Evolutionary conservation across 2,113 vertebrate genomes (phyloP).

Genomic region (Gavialis gangeticus): DNA sequence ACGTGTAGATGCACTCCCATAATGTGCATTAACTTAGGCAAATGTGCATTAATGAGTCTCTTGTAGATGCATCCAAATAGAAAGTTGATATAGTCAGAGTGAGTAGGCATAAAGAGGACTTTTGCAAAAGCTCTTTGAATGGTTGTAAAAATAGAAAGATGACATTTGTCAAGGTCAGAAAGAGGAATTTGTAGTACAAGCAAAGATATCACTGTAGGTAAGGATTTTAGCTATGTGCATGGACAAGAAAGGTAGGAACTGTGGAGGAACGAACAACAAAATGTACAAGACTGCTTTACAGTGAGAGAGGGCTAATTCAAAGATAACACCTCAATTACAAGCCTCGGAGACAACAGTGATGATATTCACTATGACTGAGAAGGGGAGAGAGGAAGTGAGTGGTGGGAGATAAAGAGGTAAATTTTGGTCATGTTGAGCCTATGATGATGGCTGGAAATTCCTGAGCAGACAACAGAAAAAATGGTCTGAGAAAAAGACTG

Average conservation of each 20-base stretch:
- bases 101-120: not conserved
- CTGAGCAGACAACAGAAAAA: no score
- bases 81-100: not conserved
- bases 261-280: not conserved
- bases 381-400: not conserved
- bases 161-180: not conserved
- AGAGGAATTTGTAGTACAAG: not conserved
- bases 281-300: not conserved
- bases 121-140: not conserved
- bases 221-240: not conserved
- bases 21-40: no score
- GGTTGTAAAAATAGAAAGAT: not conserved
- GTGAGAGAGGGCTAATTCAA: not conserved
- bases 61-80: no score
- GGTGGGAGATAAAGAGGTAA: not conserved
- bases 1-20: no score
- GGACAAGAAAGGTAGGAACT: not conserved
- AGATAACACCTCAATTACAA: not conserved
- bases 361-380: not conserved
- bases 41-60: no score
- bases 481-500: no score
- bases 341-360: not conserved
- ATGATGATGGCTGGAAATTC: not conserved
- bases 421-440: not conserved
- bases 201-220: not conserved